A percentile compares a stretch with the other conserved stretches of the same genome.
Evolutionary conservation across 2,797 vertebrate species (phyloP).

Genomic region (Neomorphus geoffroyi): DNA sequence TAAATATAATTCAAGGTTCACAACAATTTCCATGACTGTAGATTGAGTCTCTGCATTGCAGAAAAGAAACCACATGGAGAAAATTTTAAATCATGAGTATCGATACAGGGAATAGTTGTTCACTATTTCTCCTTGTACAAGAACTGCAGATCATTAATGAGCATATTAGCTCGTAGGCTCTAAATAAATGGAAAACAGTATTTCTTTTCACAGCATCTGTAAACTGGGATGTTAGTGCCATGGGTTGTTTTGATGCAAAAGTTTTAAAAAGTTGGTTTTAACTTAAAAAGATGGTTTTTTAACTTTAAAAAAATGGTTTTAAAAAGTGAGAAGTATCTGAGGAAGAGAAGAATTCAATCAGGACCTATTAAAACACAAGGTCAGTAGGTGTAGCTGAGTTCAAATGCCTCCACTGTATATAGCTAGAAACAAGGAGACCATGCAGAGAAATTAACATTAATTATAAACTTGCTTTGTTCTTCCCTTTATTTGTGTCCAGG

Average conservation of each 20-base stretch:
- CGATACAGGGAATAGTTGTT: neutral
- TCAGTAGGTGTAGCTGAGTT: neutral
- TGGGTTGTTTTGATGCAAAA: neutral
- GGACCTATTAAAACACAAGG: neutral
- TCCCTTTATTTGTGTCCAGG: neutral
- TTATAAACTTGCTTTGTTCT: neutral
- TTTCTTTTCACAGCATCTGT: neutral
- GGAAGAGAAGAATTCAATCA: neutral
- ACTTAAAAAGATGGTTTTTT: too few species aligned
- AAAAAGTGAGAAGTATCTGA: neutral
- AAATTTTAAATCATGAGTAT: neutral
- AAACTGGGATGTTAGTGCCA: neutral
- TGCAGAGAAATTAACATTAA: neutral
- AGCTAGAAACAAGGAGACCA: neutral
- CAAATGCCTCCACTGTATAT: neutral
- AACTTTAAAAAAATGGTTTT: neutral
- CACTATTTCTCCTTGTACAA: accelerated
- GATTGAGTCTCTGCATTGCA: neutral
- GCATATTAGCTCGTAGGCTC: neutral
- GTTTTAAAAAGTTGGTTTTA: too few species aligned
- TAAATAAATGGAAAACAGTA: neutral
- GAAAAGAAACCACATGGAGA: neutral
- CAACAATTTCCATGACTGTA: neutral
- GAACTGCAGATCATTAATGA: neutral
- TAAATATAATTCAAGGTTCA: neutral